Evolutionary conservation across 2,888 invertebrate species (phyloP), one percentile per base, ranked within the genome.

Genomic region (Cerceris ruficornis): DNA sequence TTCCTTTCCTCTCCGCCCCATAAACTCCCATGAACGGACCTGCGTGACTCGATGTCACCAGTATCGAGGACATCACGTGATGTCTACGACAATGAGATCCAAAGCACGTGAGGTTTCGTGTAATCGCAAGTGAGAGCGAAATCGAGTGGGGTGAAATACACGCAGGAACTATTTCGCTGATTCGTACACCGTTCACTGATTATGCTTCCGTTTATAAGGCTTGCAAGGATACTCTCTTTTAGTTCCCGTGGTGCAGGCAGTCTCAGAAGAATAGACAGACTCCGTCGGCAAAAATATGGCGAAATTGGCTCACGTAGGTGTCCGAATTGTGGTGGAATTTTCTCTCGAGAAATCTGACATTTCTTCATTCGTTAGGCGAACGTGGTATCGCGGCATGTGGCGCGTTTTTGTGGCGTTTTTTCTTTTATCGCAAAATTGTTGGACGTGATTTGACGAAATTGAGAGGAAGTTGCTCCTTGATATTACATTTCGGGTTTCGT

Each of bases 191-290:
- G 77, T 83, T 88, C 86, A 84, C 86, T 85, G 86, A 88, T 83
- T 89, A 85, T 86, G 87, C 84, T 87, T 86, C 87, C 85, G 86
- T 89, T 90, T 90, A 90, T 89, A 90, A 90, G 87, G 81, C 84
- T 77, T 66, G 81, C 68, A 52, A 49, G 66, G 77, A 69, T 87
- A 70, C 79, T 69, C 62, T 66, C 67, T 75, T 75, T 85, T 89
- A 90, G 90, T 90, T 64, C 57, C 66, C n/a, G 14, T 28, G 68
- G 61, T 7, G 62, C 69, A 68, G 28, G 62, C 61, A 55, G 74
- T 15, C 69, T 69, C n/a, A 39, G 65, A 69, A 71, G 59, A 69
- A 69, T 69, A 41, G 8, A 46, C 39, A 6, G 42, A 7, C 50
- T 15, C 49, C 9, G 7, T 17, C 15, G 15, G 15, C 42, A 17